A percentile compares a stretch with the other conserved stretches of the same genome.
Conservation (phyloP, 2,888 invertebrate genomes). For the Cryptus viduatorius region DNA sequence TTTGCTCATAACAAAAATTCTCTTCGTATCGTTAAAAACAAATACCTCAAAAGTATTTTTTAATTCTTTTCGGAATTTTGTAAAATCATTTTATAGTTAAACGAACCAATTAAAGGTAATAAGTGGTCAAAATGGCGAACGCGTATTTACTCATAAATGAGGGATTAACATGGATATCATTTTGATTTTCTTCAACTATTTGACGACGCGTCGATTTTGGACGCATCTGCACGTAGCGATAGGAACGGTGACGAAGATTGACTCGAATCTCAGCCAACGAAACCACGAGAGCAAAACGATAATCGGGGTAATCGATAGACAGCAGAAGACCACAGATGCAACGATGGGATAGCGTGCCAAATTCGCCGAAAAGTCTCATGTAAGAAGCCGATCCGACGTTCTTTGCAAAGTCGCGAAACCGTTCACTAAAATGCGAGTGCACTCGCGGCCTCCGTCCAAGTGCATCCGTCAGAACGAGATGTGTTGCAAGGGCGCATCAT, state of each 20-base stretch:
- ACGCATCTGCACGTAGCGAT: neutral
- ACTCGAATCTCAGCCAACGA: slow-evolving; percentile 18
- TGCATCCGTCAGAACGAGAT: slow-evolving; percentile 42
- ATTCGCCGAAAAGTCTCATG: slow-evolving; percentile 20
- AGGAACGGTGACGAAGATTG: neutral
- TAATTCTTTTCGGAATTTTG: no score
- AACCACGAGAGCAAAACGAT: neutral
- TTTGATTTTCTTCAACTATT: neutral
- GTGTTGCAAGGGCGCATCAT: slow-evolving; percentile 51
- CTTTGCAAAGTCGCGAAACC: neutral
- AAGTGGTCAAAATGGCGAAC: no score
- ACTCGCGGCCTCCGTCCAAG: slow-evolving; percentile 19
- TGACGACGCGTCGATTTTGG: neutral
- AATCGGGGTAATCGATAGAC: slow-evolving; percentile 6
- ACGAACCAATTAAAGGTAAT: no score
- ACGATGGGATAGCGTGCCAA: neutral
- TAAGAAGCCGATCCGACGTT: slow-evolving; percentile 21
- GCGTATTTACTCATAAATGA: no score
- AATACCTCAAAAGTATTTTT: no score
- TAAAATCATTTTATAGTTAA: no score
- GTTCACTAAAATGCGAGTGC: slow-evolving; percentile 22
- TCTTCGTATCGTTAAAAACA: no score
- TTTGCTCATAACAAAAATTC: no score
- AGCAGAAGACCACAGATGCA: neutral
- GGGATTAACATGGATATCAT: neutral